Conservation (phyloP, 1,140 invertebrate species). For the Aleiodes sp. region DNA sequence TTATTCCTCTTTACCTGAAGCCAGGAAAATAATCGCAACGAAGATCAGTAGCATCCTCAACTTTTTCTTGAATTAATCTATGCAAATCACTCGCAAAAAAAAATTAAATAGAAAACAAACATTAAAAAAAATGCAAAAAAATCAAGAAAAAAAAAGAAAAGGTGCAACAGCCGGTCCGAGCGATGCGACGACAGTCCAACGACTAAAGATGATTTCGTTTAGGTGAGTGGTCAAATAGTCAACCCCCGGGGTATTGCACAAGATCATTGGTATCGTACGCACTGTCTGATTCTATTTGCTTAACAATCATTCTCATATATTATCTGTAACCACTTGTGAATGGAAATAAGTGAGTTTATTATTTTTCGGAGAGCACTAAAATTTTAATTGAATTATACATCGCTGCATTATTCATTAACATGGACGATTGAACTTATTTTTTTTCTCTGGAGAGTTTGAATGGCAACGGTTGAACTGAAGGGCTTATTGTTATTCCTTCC, state of each 20-base stretch:
- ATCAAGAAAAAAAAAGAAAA: neutral
- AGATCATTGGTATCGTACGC: slow-evolving; percentile 23
- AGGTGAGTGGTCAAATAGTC: slow-evolving; percentile 13
- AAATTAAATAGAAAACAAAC: neutral
- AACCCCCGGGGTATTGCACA: slow-evolving; percentile 19
- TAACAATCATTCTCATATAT: too few relatives aligned
- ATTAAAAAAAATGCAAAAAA: neutral
- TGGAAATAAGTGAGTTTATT: too few relatives aligned
- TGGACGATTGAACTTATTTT: too few relatives aligned
- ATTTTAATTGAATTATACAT: too few relatives aligned
- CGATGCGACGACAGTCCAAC: slow-evolving; percentile 3
- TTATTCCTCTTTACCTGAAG: neutral
- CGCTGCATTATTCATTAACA: too few relatives aligned
- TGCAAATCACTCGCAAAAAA: neutral
- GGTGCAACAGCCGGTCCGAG: neutral
- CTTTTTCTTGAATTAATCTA: too few relatives aligned
- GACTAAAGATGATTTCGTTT: slow-evolving; percentile 27
- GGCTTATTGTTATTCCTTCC: too few relatives aligned
- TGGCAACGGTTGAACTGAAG: too few relatives aligned
- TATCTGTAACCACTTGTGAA: too few relatives aligned
- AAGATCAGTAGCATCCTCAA: neutral
- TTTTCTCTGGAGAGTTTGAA: too few relatives aligned
- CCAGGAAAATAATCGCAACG: neutral
- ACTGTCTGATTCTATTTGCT: too few relatives aligned
- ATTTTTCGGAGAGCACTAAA: too few relatives aligned